Evolutionary conservation across 2,113 vertebrate genomes (phyloP), one percentile per base, ranked within the genome.

Genomic region (Myotis brandtii): DNA sequence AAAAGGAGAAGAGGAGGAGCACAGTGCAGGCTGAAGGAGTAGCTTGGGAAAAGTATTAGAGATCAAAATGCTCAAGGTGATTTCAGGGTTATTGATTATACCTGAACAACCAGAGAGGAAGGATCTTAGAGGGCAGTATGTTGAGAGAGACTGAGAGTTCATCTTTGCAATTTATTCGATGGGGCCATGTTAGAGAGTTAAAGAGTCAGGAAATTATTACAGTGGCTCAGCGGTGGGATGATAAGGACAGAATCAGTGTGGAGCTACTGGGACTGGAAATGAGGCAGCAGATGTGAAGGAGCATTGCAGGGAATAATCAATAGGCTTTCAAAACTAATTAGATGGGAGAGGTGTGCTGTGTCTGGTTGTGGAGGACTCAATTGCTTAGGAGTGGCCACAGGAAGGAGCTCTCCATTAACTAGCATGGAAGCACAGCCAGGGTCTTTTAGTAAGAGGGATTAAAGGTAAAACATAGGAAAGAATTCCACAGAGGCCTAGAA

Each of bases 261-360:
- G 52, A 84, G 48, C 25, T 46, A 52, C 34, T 43, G n/a, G n/a
- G 23, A 96, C 59, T 92, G 59, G 88, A 92, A 92, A 85, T 67
- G 73, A 93, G 72, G 30, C 32, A 77, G 79, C 72, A 97, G 54
- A 88, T 96, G 54, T 72, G 48, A 87, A 5, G 34, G 34, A 89
- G 34, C 6, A 75, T 92, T 88, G 40, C 62, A 73, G 52, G 11
- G 73, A 87, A 85, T 88, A 96, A 96, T 87, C 72, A 84, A 64
- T 91, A 79, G 48, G 62, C 48, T 89, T 94, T 97, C 54, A 91
- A 89, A 96, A 73, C 67, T 89, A 79, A 94, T 89, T 62, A 91
- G 89, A 52, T 76, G 67, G 72, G 72, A 92, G 79, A 94, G 52
- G 18, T 85, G 43, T 76, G 46, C 50, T 56, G 64, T 32, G n/a